phyloP scores from a whole-genome alignment of 2,888 invertebrate genomes.

The Spisula subtruncata region DNA sequence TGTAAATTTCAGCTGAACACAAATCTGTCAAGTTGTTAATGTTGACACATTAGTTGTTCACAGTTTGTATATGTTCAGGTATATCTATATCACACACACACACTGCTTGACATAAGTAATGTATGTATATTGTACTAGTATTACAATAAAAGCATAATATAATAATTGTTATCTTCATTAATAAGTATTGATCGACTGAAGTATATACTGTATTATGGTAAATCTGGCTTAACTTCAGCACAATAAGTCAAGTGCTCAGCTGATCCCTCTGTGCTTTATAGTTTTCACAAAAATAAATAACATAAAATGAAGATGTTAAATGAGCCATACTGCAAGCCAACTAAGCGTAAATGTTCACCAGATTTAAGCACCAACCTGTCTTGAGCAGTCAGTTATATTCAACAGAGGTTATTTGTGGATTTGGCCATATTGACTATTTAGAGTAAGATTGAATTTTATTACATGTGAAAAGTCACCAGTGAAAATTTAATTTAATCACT shows the following conservation, averaged over 20 bases:
- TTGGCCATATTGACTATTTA: no score
- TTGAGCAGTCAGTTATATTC: no score
- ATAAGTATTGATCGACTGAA: constrained; percentile 9
- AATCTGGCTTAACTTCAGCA: constrained; percentile 5
- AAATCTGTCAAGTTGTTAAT: constrained; percentile 3
- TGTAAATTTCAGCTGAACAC: background rate
- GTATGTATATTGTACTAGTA: background rate
- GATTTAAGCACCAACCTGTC: no score
- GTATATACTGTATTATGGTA: background rate
- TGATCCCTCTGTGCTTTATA: background rate
- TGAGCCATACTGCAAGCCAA: no score
- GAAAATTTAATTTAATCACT: no score
- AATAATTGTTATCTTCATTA: constrained; percentile 1
- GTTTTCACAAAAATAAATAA: background rate
- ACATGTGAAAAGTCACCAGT: no score
- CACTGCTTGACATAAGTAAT: background rate
- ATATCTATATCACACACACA: background rate
- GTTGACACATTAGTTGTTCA: constrained; percentile 12
- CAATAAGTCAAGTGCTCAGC: background rate
- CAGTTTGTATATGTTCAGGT: background rate
- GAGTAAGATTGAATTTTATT: no score
- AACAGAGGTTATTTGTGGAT: no score
- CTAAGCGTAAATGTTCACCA: no score
- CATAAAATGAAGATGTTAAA: background rate
- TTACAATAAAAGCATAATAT: background rate